Conservation (phyloP, 2,113 vertebrate species). For the Macquaria australasica region DNA sequence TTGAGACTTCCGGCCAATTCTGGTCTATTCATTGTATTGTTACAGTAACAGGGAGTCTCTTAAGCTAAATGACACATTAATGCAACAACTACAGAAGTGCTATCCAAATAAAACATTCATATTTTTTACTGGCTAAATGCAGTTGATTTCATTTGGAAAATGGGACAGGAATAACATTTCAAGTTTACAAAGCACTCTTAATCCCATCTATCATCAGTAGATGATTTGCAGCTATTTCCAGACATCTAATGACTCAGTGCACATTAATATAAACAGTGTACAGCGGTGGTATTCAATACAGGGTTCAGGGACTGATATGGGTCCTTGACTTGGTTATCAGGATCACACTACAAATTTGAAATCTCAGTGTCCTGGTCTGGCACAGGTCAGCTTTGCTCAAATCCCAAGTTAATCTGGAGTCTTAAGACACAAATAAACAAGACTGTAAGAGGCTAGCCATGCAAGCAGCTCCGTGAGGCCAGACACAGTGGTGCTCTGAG, state of each 20-base stretch:
- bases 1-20: slow-evolving; percentile 37
- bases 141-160: slow-evolving; percentile 40
- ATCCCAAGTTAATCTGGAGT: neutral
- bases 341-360: slow-evolving; percentile 1
- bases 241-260: slow-evolving; percentile 20
- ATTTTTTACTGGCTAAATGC: slow-evolving; percentile 2
- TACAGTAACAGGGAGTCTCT: slow-evolving; percentile 18
- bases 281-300: slow-evolving; percentile 1
- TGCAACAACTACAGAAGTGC: slow-evolving; percentile 14
- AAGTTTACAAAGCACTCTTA: slow-evolving; percentile 42
- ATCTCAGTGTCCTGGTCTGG: neutral
- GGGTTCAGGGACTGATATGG: neutral
- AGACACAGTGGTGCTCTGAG: neutral
- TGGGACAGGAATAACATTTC: slow-evolving; percentile 51
- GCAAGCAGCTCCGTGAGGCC: neutral
- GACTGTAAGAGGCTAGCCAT: neutral
- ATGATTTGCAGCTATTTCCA: slow-evolving; percentile 36
- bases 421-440: neutral
- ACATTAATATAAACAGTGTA: slow-evolving; percentile 33
- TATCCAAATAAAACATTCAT: slow-evolving; percentile 53
- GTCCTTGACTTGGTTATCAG: neutral
- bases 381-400: neutral
- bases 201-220: slow-evolving; percentile 41
- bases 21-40: slow-evolving; percentile 47
- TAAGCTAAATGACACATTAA: slow-evolving; percentile 30